Base-by-base conservation (phyloP, 1,140 invertebrate species). In the Drosophila trapezifrons region DNA sequence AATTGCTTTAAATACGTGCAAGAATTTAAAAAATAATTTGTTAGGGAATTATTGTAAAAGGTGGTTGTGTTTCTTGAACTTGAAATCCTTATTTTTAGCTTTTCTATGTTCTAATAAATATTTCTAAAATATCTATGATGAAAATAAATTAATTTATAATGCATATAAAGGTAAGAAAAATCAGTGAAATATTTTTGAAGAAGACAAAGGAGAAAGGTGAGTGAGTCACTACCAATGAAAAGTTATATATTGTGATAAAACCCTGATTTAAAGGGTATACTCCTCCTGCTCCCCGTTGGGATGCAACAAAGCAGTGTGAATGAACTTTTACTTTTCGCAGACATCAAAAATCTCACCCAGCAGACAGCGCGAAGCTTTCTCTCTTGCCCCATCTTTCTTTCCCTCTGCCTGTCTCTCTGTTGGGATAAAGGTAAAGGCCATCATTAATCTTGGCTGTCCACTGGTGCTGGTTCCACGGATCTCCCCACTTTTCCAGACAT, bases 311-410 rank as follows among this genome's bases (percentile, higher is more conserved):
- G 71, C 59, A 63, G 76, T 78, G 82, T 86, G 83, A 86, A 86
- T 81, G 78, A 86, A 86, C 75, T 86, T 86, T 86, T 78, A 81
- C 78, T 78, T 86, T 86, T 74, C 35, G 51, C 54, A 56, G 67
- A 65, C 76, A 76, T 62, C 64, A 70, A 55, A 58, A 65, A 42
- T 56, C 54, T 65, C 56, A 15, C 62, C 59, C 29, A 35, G 56
- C 56, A 54, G 52, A 38, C 25, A 17, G 12, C 56, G 17, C 25
- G 2, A 58, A 57, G 60, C 63, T 42, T 38, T 35, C 45, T 65
- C 45, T 29, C 18, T 2, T 5, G 10, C 9, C 29, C 29, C 3
- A 32, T 32, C 29, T 32, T 32, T 12, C 27, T 9, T n/a, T n/a
- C n/a, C n/a, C n/a, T n/a, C n/a, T n/a, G n/a, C n/a, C 29, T 25